Evolutionary conservation across 2,113 vertebrate genomes (phyloP), one percentile per base, ranked within the genome.

Genomic region (Coptodon rendalli): DNA sequence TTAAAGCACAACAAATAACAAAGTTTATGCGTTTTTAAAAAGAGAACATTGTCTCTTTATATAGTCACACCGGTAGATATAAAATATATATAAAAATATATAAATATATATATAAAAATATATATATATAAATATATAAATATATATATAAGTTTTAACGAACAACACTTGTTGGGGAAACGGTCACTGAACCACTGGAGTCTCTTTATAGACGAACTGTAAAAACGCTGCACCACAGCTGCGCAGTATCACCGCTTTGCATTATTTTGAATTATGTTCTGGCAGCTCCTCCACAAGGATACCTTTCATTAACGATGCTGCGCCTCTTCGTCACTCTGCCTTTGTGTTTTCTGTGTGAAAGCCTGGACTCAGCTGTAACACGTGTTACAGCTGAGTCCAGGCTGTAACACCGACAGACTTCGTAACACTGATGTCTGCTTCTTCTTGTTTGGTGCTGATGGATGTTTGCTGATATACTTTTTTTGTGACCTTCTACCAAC

Each of bases 381-480:
- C 27, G 22, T 22, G 22, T 22, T 22, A 2, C 22, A 22, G 22
- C 22, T 22, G 22, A 22, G 22, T 22, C 22, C 22, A 22, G 22
- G 22, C 22, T 61, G 57, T 34, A 10, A 63, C 2, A 63, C 16
- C 2, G 1, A 63, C 59, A 59, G 56, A 59, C 56, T 61, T 59
- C 1, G 3, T 6, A 17, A 17, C 27, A 17, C 0, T 61, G 57
- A 61, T 61, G 57, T 61, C 29, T 61, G 57, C 57, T 59, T 0
- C 27, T 56, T 24, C 53, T 59, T 61, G 27, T 59, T 59, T 0
- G 57, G 57, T 36, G 31, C 17, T 66, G 6, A 36, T 12, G 61
- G 9, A 12, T 63, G 59, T 36, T 66, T 66, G 31, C 9, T 63
- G 59, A 63, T 63, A 36, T 6, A 19, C 59, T 36, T 63, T 63